Base-by-base conservation (phyloP, 2,888 invertebrate species). In the Fissipunctia ypsillon region DNA sequence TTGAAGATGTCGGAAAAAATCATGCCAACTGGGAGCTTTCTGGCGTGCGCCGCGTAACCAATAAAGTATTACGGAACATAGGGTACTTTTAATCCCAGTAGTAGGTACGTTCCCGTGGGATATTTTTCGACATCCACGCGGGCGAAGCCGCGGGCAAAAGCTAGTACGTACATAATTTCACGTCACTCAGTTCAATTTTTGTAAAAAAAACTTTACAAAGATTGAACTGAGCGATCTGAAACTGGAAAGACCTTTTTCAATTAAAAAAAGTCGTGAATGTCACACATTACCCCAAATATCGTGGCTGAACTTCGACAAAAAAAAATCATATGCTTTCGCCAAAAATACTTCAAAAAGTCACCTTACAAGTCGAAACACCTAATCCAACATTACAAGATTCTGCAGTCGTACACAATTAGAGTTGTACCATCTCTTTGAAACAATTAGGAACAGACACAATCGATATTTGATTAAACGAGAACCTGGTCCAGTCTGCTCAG, bases 391-490 rank as follows among this genome's bases (percentile, higher is more conserved):
- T 41, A 71, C 25, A 60, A 60, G 5, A n/a, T 79, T 35, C 31
- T 48, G 14, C 60, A 79, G 14, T 48, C 25, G 41, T 28, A 61
- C 60, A 72, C 60, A 72, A 45, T 70, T 45, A 70, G 72, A 79
- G 38, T 45, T n/a, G 38, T 31, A 50, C 50, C n/a, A 31, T 45
- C 67, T 48, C 52, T 66, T 68, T 76, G 71, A 68, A 68, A 78
- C 78, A 79, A 79, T 82, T 79, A 82, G 54, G 69, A 82, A 50
- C 70, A 83, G 83, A 83, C 70, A 67, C 65, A 83, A 70, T 80
- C 80, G 80, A 80, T 71, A 78, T 83, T 83, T 80, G 79, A 80
- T 78, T 83, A 80, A 78, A 83, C 83, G 79, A 45, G 64, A 71
- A 83, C 71, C 50, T 67, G 57, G 67, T 64, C 38, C 48, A 48